Percentiles rank a stretch among this genome's conserved stretches.
These are phyloP conservation scores for Cordilura impudica DNA, from an alignment of 2,888 invertebrate genomes.

Conservation along the genomic window DNA sequence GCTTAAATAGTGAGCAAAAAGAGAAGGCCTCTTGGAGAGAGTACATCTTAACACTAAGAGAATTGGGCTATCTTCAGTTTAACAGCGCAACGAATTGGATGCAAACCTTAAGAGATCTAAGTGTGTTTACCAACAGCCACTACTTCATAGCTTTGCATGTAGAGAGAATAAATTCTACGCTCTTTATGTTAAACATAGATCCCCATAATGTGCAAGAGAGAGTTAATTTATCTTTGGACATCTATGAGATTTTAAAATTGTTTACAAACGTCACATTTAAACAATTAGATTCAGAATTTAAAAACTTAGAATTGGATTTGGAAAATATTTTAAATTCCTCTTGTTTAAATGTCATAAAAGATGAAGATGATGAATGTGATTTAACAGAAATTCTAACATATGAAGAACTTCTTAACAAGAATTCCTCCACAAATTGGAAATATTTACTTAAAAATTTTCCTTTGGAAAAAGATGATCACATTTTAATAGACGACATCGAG, in stretches of 20 bases:
- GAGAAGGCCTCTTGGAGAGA: slow-evolving; percentile 40
- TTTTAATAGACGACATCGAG: slow-evolving; percentile 66
- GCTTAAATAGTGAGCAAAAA: slow-evolving; percentile 52
- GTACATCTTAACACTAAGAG: slow-evolving; percentile 17
- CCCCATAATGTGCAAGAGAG: slow-evolving; percentile 65
- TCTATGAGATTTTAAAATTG: slow-evolving; percentile 64
- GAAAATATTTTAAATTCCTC: slow-evolving; percentile 45
- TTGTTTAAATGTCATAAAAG: slow-evolving; percentile 30
- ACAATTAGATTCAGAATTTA: slow-evolving; percentile 62
- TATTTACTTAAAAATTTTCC: slow-evolving; percentile 57
- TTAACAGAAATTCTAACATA: slow-evolving; percentile 55
- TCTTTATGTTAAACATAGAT: slow-evolving; percentile 65
- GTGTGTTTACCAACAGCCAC: slow-evolving; percentile 69
- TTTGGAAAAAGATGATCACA: slow-evolving; percentile 57
- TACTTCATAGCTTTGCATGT: slow-evolving; percentile 67
- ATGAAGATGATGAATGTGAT: slow-evolving; percentile 65
- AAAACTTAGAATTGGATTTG: slow-evolving; percentile 63
- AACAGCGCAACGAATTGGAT: slow-evolving; percentile 66
- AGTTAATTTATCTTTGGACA: slow-evolving; percentile 61
- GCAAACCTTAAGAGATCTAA: slow-evolving; percentile 65
- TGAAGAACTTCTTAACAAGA: slow-evolving; percentile 57
- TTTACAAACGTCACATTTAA: slow-evolving; percentile 32
- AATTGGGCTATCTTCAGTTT: slow-evolving; percentile 29
- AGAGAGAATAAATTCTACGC: slow-evolving; percentile 66
- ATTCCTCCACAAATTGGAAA: slow-evolving; percentile 66